These are phyloP conservation scores for Grantiella picta DNA, from an alignment of 2,113 vertebrate genomes.

Conservation along the genomic window DNA sequence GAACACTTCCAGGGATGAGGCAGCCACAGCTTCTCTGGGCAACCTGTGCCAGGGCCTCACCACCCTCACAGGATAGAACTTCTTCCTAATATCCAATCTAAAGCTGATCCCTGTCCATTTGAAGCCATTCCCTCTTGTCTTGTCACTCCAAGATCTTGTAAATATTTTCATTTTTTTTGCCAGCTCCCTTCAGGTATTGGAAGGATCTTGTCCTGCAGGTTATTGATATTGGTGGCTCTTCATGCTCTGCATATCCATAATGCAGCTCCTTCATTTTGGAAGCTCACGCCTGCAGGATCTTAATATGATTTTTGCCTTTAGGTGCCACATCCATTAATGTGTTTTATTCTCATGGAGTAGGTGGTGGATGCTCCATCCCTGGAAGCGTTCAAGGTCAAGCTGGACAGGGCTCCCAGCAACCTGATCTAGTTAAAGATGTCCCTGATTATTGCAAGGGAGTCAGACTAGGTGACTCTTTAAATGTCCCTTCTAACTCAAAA, in stretches of 20 bases:
- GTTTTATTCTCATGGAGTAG: background rate
- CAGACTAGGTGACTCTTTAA: background rate
- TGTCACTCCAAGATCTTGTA: background rate
- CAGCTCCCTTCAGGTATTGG: background rate
- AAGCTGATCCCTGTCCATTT: background rate
- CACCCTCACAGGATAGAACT: rapidly evolving
- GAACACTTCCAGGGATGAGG: background rate
- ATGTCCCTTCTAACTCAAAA: background rate
- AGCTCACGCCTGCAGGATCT: background rate
- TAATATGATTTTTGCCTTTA: background rate
- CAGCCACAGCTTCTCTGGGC: background rate
- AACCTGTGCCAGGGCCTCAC: background rate
- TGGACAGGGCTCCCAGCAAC: background rate
- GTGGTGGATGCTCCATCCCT: background rate
- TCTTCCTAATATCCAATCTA: background rate
- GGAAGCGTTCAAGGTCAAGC: background rate
- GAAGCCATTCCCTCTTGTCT: background rate
- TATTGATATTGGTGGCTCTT: background rate
- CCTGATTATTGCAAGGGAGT: background rate
- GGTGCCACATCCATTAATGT: background rate
- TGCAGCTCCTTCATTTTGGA: background rate
- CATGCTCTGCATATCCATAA: background rate
- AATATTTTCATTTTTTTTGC: background rate
- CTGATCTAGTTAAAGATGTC: background rate
- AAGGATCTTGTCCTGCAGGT: background rate